A percentile compares a stretch with the other conserved stretches of the same genome.
phyloP scores from a whole-genome alignment of 2,797 vertebrate species.

The Lagodon rhomboides region DNA sequence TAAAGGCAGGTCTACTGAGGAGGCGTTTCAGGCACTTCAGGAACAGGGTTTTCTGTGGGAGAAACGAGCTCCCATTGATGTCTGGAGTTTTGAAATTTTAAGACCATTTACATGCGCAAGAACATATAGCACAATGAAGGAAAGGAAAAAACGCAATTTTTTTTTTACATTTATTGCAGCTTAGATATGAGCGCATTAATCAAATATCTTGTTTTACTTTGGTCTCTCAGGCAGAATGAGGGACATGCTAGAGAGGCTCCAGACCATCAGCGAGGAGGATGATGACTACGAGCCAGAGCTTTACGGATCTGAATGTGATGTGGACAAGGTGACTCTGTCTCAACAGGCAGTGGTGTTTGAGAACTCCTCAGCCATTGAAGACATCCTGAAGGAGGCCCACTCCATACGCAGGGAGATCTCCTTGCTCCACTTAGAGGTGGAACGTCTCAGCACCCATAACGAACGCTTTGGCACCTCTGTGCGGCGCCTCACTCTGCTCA shows the following conservation, averaged over 20 bases:
- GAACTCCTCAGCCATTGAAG: conserved; percentile 80
- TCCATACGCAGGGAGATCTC: conserved; percentile 86
- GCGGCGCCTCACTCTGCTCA: conserved; percentile 90
- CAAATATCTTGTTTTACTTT: conserved; percentile 14
- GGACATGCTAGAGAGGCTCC: conserved; percentile 89
- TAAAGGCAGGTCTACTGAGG: no score
- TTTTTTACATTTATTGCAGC: no score
- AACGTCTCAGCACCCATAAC: conserved; percentile 86
- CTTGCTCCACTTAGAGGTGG: conserved; percentile 85
- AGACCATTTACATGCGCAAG: no score
- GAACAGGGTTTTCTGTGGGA: no score
- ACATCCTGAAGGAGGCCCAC: conserved; percentile 86
- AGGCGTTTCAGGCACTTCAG: no score
- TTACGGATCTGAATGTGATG: conserved; percentile 38
- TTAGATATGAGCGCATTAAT: not conserved
- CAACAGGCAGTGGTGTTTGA: conserved; percentile 86
- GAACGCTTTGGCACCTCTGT: conserved; percentile 90
- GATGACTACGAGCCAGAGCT: conserved; percentile 26
- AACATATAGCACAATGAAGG: no score
- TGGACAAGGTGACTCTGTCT: conserved; percentile 65
- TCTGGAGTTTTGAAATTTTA: no score
- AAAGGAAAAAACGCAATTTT: no score
- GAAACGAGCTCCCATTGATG: no score
- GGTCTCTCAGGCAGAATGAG: conserved; percentile 87
- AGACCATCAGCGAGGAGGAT: conserved; percentile 74